Percentiles rank a stretch among this genome's conserved stretches.
These are phyloP conservation scores for Campylomormyrus numenius DNA, from an alignment of 2,113 vertebrate genomes.

Conservation along the genomic window DNA sequence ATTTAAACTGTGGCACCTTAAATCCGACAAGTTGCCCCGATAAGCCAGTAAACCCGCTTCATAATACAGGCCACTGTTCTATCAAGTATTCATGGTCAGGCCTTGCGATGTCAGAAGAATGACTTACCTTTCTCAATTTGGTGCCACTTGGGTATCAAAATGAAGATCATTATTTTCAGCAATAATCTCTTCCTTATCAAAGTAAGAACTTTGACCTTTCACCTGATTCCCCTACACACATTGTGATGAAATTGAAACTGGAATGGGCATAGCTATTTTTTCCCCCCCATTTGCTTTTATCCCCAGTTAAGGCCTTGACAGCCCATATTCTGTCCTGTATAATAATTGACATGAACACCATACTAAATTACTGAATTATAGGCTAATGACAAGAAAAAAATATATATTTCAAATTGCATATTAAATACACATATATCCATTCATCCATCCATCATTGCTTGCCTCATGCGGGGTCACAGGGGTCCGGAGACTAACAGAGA, in stretches of 20 bases:
- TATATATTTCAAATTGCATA: not conserved
- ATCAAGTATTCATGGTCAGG: not conserved
- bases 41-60: too few relatives aligned
- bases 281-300: not conserved
- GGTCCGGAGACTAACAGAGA: not conserved
- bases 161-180: not conserved
- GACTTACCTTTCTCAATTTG: not conserved
- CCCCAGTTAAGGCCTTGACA: not conserved
- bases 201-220: not conserved
- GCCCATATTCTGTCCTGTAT: not conserved
- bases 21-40: too few relatives aligned
- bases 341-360: not conserved
- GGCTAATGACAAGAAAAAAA: not conserved
- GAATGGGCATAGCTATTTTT: not conserved
- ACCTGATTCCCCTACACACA: not conserved
- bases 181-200: not conserved
- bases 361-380: not conserved
- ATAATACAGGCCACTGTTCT: too few relatives aligned
- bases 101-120: not conserved
- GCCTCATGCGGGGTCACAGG: not conserved
- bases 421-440: not conserved
- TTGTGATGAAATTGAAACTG: not conserved
- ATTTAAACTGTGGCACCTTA: too few relatives aligned
- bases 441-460: not conserved
- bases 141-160: not conserved